These are phyloP conservation scores for Passer montanus DNA, from an alignment of 2,113 vertebrate genomes.

Conservation along the genomic window DNA sequence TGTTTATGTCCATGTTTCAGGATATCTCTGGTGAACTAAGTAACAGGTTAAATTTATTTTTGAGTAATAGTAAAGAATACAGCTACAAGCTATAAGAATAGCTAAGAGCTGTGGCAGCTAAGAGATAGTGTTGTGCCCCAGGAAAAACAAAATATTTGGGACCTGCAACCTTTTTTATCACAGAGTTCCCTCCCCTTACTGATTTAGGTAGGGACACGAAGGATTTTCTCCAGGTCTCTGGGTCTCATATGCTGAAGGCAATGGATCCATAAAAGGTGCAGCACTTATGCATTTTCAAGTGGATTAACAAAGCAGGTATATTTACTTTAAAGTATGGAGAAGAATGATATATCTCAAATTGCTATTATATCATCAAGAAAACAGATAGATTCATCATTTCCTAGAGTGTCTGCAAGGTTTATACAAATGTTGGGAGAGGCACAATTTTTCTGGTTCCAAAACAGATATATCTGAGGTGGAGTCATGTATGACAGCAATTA, in stretches of 20 bases:
- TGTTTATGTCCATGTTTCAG: neutral
- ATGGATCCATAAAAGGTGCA: neutral
- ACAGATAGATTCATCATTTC: neutral
- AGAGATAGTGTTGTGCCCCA: neutral
- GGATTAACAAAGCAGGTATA: neutral
- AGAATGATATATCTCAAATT: neutral
- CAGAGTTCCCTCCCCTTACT: neutral
- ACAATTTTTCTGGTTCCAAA: neutral
- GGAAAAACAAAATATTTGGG: neutral
- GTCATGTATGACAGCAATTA: neutral
- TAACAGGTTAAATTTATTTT: neutral
- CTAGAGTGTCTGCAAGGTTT: neutral
- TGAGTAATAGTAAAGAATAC: neutral
- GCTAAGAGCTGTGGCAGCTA: neutral
- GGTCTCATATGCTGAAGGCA: neutral
- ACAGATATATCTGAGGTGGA: neutral
- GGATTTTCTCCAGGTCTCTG: neutral
- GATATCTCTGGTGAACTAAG: neutral
- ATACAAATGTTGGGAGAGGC: fast-evolving
- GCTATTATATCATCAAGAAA: neutral
- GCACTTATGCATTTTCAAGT: neutral
- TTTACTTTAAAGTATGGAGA: neutral
- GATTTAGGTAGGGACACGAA: neutral
- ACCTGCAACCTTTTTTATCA: neutral
- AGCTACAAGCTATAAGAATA: neutral